Evolutionary conservation across 2,113 vertebrate species (phyloP), one percentile per base, ranked within the genome.

Genomic region (Heliornis fulica): DNA sequence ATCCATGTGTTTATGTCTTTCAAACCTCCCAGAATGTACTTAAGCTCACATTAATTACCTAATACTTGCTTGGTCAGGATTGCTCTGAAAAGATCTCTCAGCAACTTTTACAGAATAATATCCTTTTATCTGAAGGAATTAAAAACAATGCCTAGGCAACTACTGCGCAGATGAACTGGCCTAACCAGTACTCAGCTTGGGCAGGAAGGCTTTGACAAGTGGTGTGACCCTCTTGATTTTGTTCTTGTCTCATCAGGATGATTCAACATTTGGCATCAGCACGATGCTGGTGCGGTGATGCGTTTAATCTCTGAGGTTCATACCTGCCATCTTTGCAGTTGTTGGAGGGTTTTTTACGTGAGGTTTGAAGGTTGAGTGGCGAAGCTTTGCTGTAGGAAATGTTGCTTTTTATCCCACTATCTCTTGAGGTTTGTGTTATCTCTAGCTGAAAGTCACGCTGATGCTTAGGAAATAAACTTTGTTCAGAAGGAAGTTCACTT

Each of bases 191-290:
- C 31, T 40, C 17, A 17, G 25, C 43, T n/a, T 5, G 11, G 19
- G 19, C 60, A 84, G 51, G 21, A 69, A n/a, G 72, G 25, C 11
- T 56, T 78, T 82, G n/a, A 22, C 18, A 43, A 1, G 13, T 29
- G 40, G 21, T 28, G 2, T 21, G 60, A 51, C 11, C 29, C 20
- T 60, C 32, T 54, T n/a, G 48, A 7, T 38, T 78, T 53, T 46
- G 4, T 53, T 88, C 66, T n/a, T 59, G 68, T 25, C 61, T 66
- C 0, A 0, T 72, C 13, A 2, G 2, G 17, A 3, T 41, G 32
- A 32, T 18, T 45, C 53, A 32, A 1, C 8, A 5, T 2, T 53
- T 59, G 26, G 53, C 57, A 13, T 85, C 8, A 17, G 1, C 7
- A 3, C 1, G 7, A 9, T 68, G 56, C 74, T 88, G 40, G 22